Conservation (phyloP, 2,888 invertebrate genomes). For the Plagodis pulveraria region DNA sequence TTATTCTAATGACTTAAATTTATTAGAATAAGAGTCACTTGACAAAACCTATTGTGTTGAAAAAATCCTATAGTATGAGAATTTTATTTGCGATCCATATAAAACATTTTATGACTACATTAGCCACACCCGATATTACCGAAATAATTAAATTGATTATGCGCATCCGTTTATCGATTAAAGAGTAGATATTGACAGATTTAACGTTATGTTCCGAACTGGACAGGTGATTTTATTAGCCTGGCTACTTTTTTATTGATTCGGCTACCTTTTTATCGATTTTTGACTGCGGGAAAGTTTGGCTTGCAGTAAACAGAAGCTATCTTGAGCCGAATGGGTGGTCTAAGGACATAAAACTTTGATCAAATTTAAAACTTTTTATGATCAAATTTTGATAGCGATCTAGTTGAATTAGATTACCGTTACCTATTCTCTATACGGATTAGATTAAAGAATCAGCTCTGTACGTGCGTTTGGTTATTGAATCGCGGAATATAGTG, state of each 20-base stretch:
- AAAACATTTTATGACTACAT: constrained; percentile 15
- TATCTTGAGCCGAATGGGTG: neutral
- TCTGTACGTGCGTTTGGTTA: too few relatives aligned
- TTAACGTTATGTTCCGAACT: constrained; percentile 6
- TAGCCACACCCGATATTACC: neutral
- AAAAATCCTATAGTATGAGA: too few relatives aligned
- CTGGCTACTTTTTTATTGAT: constrained; percentile 7
- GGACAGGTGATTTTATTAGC: constrained; percentile 11
- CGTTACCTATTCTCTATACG: too few relatives aligned
- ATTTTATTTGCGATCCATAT: neutral
- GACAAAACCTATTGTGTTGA: too few relatives aligned
- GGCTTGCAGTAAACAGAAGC: neutral
- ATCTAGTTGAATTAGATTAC: too few relatives aligned
- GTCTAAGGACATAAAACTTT: too few relatives aligned
- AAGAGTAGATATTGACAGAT: constrained; percentile 5
- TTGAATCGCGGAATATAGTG: too few relatives aligned
- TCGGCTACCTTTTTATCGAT: constrained; percentile 8
- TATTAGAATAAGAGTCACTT: too few relatives aligned
- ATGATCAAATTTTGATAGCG: too few relatives aligned
- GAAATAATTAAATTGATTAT: neutral
- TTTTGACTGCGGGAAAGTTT: constrained; percentile 5
- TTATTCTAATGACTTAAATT: too few relatives aligned
- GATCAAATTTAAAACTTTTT: too few relatives aligned
- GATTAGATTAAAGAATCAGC: too few relatives aligned
- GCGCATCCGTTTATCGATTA: constrained; percentile 17